Conservation (phyloP, 1,140 invertebrate genomes). For the Venustaconcha ellipsiformis region DNA sequence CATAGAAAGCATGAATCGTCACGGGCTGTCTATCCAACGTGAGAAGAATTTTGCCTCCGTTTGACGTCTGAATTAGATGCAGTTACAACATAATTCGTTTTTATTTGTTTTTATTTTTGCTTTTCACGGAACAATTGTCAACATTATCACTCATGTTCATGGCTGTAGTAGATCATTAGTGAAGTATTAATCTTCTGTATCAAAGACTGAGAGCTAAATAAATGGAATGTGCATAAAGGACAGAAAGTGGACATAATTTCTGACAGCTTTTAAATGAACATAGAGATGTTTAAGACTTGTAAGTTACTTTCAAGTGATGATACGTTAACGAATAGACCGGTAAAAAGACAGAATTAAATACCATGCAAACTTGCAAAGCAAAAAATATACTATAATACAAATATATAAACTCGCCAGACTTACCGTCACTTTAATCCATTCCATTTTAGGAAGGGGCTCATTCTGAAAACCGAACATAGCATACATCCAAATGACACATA, state of each 20-base stretch:
- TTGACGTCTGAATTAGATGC: slow-evolving; percentile 32
- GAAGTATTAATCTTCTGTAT: no score
- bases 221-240: no score
- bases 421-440: slow-evolving; percentile 39
- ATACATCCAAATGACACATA: not conserved
- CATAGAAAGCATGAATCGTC: slow-evolving; percentile 44
- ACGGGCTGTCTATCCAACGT: slow-evolving; percentile 36
- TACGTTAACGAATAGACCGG: no score
- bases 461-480: slow-evolving; percentile 25
- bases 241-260: no score
- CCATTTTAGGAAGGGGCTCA: slow-evolving; percentile 35
- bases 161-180: no score
- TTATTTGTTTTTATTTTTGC: not conserved
- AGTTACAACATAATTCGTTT: not conserved
- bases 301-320: no score
- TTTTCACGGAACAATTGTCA: not conserved
- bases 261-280: no score
- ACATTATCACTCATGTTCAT: no score
- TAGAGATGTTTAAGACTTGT: no score
- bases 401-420: slow-evolving; percentile 9
- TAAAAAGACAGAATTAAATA: no score
- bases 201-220: no score
- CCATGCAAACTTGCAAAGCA: no score
- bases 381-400: not conserved
- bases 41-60: slow-evolving; percentile 42